Conservation (phyloP, 2,888 invertebrate genomes). For the Macrophya annulata region DNA sequence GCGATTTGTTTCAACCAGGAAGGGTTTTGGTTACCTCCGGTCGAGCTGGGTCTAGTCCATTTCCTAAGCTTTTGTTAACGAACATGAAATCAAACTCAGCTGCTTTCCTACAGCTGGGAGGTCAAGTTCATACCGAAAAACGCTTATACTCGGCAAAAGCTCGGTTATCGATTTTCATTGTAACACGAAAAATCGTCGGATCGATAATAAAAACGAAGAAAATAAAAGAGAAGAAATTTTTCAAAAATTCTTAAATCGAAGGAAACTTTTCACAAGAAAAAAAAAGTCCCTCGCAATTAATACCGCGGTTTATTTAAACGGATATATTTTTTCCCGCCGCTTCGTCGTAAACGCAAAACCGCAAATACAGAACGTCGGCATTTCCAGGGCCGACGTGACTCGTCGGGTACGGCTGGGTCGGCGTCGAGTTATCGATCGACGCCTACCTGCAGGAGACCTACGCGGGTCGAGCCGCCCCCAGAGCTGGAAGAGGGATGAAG, state of each 20-base stretch:
- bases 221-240: not conserved
- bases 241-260: not conserved
- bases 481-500: constrained; percentile 34
- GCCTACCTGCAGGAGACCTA: constrained; percentile 74
- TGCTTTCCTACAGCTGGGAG: not conserved
- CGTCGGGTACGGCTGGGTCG: constrained; percentile 75
- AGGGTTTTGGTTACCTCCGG: constrained; percentile 39
- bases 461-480: constrained; percentile 51
- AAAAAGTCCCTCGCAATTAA: not conserved
- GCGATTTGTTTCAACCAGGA: constrained; percentile 36
- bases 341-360: constrained; percentile 6
- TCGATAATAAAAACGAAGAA: not conserved
- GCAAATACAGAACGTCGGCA: constrained; percentile 63
- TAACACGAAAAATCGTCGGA: not conserved
- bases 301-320: not conserved
- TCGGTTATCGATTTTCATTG: not conserved
- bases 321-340: not conserved
- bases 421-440: constrained; percentile 76
- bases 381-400: constrained; percentile 69
- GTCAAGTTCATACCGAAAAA: not conserved
- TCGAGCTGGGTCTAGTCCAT: constrained; percentile 26
- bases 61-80: constrained; percentile 21
- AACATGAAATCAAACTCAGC: constrained; percentile 13
- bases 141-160: not conserved
- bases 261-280: not conserved